phyloP scores from a whole-genome alignment of 1,140 invertebrate genomes.

The Drosophila kohkoa region DNA sequence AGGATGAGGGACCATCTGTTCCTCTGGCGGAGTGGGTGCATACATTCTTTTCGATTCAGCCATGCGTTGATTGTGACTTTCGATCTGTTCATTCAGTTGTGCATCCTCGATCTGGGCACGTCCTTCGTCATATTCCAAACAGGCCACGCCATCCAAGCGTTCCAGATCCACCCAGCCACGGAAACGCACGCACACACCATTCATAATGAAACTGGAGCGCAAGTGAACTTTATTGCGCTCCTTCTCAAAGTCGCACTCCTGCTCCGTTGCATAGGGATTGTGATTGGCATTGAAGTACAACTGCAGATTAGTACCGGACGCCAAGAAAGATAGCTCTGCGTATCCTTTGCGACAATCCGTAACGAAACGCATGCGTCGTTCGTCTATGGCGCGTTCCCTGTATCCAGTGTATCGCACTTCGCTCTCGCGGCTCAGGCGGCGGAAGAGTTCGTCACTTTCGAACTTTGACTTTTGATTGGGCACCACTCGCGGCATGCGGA shows the following conservation, averaged over 20 bases:
- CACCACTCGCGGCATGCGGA: constrained; percentile 98
- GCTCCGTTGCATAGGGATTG: constrained; percentile 89
- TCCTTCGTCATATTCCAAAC: constrained; percentile 96
- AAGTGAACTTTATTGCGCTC: constrained; percentile 98
- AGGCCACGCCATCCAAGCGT: constrained; percentile 96
- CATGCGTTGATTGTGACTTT: constrained; percentile 90
- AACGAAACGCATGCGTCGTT: constrained; percentile 95
- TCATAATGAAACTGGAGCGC: constrained; percentile 97
- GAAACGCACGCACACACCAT: constrained; percentile 98
- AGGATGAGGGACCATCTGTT: constrained; percentile 34
- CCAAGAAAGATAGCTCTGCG: constrained; percentile 96
- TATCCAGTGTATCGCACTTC: constrained; percentile 98
- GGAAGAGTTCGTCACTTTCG: constrained; percentile 97
- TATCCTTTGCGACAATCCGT: constrained; percentile 97
- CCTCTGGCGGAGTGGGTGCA: constrained; percentile 60
- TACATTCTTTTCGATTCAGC: constrained; percentile 61
- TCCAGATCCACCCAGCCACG: constrained; percentile 97
- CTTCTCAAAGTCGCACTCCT: constrained; percentile 97
- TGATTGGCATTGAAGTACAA: constrained; percentile 91
- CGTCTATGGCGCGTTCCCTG: constrained; percentile 95
- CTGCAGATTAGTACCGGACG: constrained; percentile 97
- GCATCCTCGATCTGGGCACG: constrained; percentile 92
- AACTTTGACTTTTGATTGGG: constrained; percentile 98
- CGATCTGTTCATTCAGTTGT: constrained; percentile 94
- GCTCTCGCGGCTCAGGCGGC: constrained; percentile 95